phyloP scores from a whole-genome alignment of 2,888 invertebrate species.

The Leucozona laternaria region DNA sequence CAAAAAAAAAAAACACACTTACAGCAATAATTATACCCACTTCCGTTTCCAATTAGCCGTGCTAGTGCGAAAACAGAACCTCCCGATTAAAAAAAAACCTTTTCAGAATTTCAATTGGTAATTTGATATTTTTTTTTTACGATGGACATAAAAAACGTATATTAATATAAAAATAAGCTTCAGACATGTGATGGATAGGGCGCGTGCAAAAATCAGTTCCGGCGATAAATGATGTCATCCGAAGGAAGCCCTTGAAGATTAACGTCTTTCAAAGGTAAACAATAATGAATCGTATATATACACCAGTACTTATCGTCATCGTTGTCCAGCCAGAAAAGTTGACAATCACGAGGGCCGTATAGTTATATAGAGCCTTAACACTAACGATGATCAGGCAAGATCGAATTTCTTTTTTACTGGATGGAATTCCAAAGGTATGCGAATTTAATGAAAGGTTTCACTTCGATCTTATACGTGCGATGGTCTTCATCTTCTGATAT shows the following conservation, averaged over 20 bases:
- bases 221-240: constrained; percentile 70
- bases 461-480: constrained; percentile 19
- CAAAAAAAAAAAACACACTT: constrained; percentile 43
- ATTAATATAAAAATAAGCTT: constrained; percentile 12
- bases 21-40: constrained; percentile 45
- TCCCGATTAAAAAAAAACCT: constrained; percentile 29
- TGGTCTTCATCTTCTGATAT: constrained; percentile 9
- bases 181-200: constrained; percentile 28
- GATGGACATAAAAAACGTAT: background rate
- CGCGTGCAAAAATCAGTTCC: constrained; percentile 70
- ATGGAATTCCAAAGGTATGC: constrained; percentile 52
- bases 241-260: constrained; percentile 63
- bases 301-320: background rate
- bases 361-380: background rate
- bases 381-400: constrained; percentile 39
- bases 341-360: constrained; percentile 37
- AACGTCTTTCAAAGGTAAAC: constrained; percentile 1
- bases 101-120: constrained; percentile 68
- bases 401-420: constrained; percentile 53
- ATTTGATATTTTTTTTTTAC: constrained; percentile 45
- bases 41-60: constrained; percentile 70
- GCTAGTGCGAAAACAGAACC: constrained; percentile 36
- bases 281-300: background rate
- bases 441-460: constrained; percentile 54
- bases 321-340: constrained; percentile 37